Conservation (phyloP, 53 echinoderm and acorn worm species). For the Echinometra lucunter region DNA sequence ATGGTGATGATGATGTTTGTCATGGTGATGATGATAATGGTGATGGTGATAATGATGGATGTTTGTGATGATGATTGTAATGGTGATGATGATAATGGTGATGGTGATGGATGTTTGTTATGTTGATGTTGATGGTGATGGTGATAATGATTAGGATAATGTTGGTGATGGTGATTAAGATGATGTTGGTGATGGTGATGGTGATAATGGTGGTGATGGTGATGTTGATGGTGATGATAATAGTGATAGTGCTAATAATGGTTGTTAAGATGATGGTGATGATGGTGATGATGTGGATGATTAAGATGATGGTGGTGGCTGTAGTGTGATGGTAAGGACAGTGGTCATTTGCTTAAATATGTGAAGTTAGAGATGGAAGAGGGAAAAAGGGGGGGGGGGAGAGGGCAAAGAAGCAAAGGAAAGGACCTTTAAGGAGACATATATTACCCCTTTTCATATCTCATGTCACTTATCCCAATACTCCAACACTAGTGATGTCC, state of each 20-base stretch:
- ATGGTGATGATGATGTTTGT: not conserved
- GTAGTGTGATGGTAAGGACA: too few species aligned
- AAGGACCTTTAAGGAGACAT: too few species aligned
- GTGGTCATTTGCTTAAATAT: too few species aligned
- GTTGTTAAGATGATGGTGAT: slow-evolving; percentile 53
- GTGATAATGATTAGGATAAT: slow-evolving; percentile 16
- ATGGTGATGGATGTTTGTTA: not conserved
- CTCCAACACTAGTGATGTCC: too few species aligned
- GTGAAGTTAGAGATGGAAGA: too few species aligned
- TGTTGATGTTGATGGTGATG: not conserved
- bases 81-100: not conserved
- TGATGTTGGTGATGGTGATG: not conserved
- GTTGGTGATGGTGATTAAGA: slow-evolving; percentile 9
- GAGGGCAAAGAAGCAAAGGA: too few species aligned
- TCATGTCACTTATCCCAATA: too few species aligned
- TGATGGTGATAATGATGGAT: too few species aligned
- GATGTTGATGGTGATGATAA: not conserved
- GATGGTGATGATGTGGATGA: not conserved
- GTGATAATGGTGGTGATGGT: not conserved
- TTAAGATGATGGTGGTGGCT: too few species aligned
- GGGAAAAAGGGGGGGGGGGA: too few species aligned
- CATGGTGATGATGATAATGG: not conserved
- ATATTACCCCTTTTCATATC: too few species aligned
- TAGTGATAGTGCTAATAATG: too few species aligned
- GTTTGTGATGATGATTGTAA: not conserved